Base-by-base conservation (phyloP, 2,113 vertebrate species). In the Pachyramphus minor region DNA sequence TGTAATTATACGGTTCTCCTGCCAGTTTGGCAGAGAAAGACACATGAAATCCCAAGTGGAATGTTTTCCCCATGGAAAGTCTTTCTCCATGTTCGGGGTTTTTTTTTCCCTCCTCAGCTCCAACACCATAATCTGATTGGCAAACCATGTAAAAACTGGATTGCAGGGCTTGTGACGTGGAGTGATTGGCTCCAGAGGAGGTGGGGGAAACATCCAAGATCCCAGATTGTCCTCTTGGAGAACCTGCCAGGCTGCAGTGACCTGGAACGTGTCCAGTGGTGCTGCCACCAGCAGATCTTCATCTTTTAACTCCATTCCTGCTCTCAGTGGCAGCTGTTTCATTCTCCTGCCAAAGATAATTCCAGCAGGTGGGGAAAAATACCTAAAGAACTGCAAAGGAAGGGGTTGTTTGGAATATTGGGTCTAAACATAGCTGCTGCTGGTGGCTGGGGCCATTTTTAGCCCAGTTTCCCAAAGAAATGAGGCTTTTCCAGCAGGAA, bases 201-300 rank as follows among this genome's bases (percentile, higher is more conserved):
- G 1, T 22, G 64, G 15, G 30, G 28, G 7, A 50, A 63, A 45
- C 55, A 69, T 12, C 75, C 74, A 3, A 28, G 63, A 53, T 25
- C 72, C 5, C 49, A 79, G 74, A 18, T 64, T 71, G 71, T 95
- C 85, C 71, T 91, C 14, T 22, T 69, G 5, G 8, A 45, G 81
- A 55, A 47, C n/a, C 63, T 90, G 87, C 41, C 71, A 55, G 74
- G 84, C 67, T 93, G 92, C 85, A 76, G 84, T 87, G 90, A 95
- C 90, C 95, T 95, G 92, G 95, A 95, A 87, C 78, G 67, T 45
- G 14, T 87, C 94, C 94, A 91, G 84, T 76, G 89, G 94, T 22
- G 93, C 83, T 12, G 50, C 93, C 63, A 68, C 80, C 84, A 84
- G 83, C 17, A 0, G 75, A 93, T 87, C 89, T 78, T 39, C 77